A percentile compares a stretch with the other conserved stretches of the same genome.
phyloP scores from a whole-genome alignment of 2,888 invertebrate species.

The Macroteleia sp. region DNA sequence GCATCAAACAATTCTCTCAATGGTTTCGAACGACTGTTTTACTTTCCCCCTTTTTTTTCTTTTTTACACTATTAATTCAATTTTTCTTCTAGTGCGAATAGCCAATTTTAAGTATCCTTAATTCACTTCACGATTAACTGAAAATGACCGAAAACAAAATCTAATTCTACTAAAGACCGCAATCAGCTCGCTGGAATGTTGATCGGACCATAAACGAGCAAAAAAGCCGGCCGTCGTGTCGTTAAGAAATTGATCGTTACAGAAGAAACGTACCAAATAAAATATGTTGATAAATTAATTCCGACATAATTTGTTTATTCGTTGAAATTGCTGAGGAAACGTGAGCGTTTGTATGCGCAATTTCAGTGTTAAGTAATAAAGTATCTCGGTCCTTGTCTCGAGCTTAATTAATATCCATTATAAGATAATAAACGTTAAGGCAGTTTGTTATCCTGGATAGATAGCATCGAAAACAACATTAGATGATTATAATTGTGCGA shows the following conservation, averaged over 20 bases:
- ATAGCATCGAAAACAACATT: too few relatives aligned
- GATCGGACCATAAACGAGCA: slow-evolving; percentile 30
- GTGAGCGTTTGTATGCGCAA: neutral
- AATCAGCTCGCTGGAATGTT: slow-evolving; percentile 71
- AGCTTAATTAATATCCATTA: slow-evolving; percentile 30
- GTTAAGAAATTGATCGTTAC: slow-evolving; percentile 50
- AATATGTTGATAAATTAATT: slow-evolving; percentile 7
- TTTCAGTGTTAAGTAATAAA: slow-evolving; percentile 9
- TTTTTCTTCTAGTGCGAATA: slow-evolving; percentile 33
- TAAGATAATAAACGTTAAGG: too few relatives aligned
- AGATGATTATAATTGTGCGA: too few relatives aligned
- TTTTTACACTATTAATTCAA: slow-evolving; percentile 31
- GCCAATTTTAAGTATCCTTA: slow-evolving; percentile 40
- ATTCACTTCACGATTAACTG: slow-evolving; percentile 79
- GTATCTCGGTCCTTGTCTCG: slow-evolving; percentile 10
- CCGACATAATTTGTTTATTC: neutral
- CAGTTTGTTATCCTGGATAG: too few relatives aligned
- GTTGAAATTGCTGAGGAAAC: neutral
- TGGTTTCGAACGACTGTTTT: too few relatives aligned
- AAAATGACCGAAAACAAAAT: slow-evolving; percentile 82
- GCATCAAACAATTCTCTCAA: too few relatives aligned
- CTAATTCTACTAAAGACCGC: slow-evolving; percentile 82
- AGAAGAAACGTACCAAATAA: slow-evolving; percentile 18
- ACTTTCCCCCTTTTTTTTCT: too few relatives aligned
- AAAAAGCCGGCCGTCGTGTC: slow-evolving; percentile 33